These are phyloP conservation scores for Perizoma affinitatum DNA, from an alignment of 2,888 invertebrate species.

Conservation along the genomic window DNA sequence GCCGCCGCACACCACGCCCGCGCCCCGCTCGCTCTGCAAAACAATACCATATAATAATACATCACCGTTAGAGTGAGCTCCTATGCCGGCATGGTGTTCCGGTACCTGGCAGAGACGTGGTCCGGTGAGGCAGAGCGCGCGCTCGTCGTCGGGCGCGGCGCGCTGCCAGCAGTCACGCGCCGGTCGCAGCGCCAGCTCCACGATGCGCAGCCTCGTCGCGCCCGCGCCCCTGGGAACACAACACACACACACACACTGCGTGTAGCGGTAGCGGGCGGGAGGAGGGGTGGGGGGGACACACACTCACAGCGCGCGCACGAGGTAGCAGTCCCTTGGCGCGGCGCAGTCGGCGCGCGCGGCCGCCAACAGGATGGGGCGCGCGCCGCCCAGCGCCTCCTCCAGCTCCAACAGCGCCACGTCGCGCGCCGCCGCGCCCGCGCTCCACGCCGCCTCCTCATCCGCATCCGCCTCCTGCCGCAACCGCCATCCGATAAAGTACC, in stretches of 20 bases:
- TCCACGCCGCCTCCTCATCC: slow-evolving; percentile 15
- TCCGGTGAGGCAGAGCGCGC: slow-evolving; percentile 59
- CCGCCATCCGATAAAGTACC: no score
- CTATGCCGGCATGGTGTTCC: no score
- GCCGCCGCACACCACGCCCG: slow-evolving; percentile 14
- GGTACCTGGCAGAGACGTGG: slow-evolving; percentile 57
- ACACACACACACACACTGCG: slow-evolving; percentile 41
- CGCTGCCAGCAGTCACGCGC: slow-evolving; percentile 50
- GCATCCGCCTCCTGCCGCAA: no score
- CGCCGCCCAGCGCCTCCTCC: slow-evolving; percentile 56
- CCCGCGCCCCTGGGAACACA: slow-evolving; percentile 32
- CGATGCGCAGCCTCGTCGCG: slow-evolving; percentile 43
- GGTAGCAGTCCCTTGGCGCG: slow-evolving; percentile 47
- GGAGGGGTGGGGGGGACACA: slow-evolving; percentile 23
- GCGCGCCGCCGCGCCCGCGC: slow-evolving; percentile 35
- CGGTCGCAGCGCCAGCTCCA: slow-evolving; percentile 48
- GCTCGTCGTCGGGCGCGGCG: slow-evolving; percentile 34
- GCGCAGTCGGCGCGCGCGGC: slow-evolving; percentile 49
- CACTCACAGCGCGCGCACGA: slow-evolving; percentile 46
- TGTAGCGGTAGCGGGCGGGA: no score
- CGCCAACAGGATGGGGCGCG: slow-evolving; percentile 63
- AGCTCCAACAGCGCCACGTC: slow-evolving; percentile 65
- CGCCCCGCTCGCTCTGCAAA: slow-evolving; percentile 26
- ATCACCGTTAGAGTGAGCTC: no score
- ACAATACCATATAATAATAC: background rate